Percentiles rank a stretch among this genome's conserved stretches.
phyloP scores from a whole-genome alignment of 1,140 invertebrate genomes.

The Tyrophagus putrescentiae region DNA sequence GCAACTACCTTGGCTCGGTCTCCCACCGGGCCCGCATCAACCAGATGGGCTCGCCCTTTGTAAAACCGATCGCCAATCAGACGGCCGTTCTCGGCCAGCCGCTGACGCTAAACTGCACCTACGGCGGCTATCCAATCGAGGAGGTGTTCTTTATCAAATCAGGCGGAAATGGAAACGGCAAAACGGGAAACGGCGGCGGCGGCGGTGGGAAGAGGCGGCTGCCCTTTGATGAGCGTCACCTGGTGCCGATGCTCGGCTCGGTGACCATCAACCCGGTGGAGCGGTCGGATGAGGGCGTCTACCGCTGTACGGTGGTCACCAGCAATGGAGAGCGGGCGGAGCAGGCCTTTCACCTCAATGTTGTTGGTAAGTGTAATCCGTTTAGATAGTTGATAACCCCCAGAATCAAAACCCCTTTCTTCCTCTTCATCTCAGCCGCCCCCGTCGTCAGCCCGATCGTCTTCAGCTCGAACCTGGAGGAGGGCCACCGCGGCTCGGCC shows the following conservation, averaged over 20 bases:
- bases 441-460: constrained; percentile 28
- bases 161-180: constrained; percentile 29
- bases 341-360: constrained; percentile 25
- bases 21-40: constrained; percentile 73
- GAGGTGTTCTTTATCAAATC: constrained; percentile 75
- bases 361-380: constrained; percentile 26
- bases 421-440: constrained; percentile 23
- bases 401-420: not conserved
- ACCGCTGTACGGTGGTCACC: constrained; percentile 33
- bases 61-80: constrained; percentile 75
- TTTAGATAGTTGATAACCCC: not conserved
- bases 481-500: constrained; percentile 28
- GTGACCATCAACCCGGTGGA: constrained; percentile 73
- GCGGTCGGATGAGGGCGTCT: constrained; percentile 72
- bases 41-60: constrained; percentile 74
- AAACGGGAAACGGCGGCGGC: not conserved
- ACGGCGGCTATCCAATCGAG: constrained; percentile 81
- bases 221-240: constrained; percentile 24
- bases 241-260: constrained; percentile 2
- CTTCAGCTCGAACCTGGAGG: constrained; percentile 28
- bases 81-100: constrained; percentile 71
- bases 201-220: constrained; percentile 21
- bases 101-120: constrained; percentile 75
- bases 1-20: constrained; percentile 74
- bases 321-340: constrained; percentile 26